Evolutionary conservation across 2,888 invertebrate genomes (phyloP).

Genomic region (Spodoptera exigua): DNA sequence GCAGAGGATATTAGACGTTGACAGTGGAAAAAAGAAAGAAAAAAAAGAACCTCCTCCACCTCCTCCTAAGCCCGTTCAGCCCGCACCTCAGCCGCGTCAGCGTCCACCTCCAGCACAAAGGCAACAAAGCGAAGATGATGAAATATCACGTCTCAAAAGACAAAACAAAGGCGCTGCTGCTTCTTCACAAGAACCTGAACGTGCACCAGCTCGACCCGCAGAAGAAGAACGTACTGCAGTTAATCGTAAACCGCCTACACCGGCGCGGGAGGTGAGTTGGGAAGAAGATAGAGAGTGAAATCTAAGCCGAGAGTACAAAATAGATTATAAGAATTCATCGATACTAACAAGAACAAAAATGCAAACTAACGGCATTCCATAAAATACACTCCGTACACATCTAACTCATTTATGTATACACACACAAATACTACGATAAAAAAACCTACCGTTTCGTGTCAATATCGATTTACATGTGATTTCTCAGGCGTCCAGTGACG

Average conservation of each 20-base stretch:
- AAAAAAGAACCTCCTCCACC: conserved; percentile 91
- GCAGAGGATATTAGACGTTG: conserved; percentile 95
- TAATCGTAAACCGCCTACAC: conserved; percentile 91
- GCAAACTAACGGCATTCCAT: conserved; percentile 86
- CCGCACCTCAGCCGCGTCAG: conserved; percentile 87
- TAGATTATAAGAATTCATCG: conserved; percentile 84
- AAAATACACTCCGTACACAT: conserved; percentile 83
- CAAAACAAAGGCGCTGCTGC: conserved; percentile 93
- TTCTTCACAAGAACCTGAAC: conserved; percentile 90
- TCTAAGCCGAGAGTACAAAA: conserved; percentile 73
- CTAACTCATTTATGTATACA: conserved; percentile 80
- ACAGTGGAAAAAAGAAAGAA: conserved; percentile 93
- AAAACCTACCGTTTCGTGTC: conserved; percentile 78
- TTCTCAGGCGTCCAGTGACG: conserved; percentile 91
- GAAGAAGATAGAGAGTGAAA: conserved; percentile 86
- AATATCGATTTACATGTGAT: conserved; percentile 86
- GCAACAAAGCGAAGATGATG: conserved; percentile 96
- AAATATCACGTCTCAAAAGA: conserved; percentile 95
- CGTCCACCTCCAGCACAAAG: conserved; percentile 91
- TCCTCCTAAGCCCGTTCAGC: conserved; percentile 88
- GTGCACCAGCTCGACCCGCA: conserved; percentile 83
- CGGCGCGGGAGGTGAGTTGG: conserved; percentile 94
- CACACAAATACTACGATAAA: conserved; percentile 74
- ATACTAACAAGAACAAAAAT: conserved; percentile 85
- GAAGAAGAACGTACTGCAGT: conserved; percentile 90